Evolutionary conservation across 2,797 vertebrate species (phyloP).

Genomic region (Spinibarbus caldwelli): DNA sequence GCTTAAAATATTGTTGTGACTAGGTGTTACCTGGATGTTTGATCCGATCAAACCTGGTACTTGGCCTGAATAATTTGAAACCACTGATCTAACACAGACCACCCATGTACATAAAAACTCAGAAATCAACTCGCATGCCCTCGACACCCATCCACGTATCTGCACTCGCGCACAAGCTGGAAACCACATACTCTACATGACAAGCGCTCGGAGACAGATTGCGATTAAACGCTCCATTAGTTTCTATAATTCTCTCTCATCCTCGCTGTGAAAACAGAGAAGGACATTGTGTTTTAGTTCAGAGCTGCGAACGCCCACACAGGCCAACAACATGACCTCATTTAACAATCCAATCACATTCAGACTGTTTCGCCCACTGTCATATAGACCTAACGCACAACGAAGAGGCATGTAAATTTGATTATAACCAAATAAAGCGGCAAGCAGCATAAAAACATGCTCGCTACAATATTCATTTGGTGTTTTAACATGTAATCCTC

Average conservation of each 20-base stretch:
- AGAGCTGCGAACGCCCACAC: conserved; percentile 18
- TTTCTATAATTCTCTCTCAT: conserved; percentile 52
- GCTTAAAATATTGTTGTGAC: not conserved
- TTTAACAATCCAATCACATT: conserved; percentile 41
- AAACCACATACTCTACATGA: conserved; percentile 34
- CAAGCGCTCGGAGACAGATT: conserved; percentile 48
- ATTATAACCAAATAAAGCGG: conserved; percentile 31
- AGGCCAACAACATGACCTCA: conserved; percentile 36
- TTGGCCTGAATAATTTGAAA: not conserved
- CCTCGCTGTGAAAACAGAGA: conserved; percentile 39
- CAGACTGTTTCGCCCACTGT: conserved; percentile 27
- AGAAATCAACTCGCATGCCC: conserved; percentile 16
- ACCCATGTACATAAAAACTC: conserved; percentile 11
- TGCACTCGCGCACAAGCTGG: not conserved
- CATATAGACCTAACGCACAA: conserved; percentile 27
- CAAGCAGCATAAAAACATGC: not conserved
- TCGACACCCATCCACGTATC: not conserved
- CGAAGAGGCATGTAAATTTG: conserved; percentile 25
- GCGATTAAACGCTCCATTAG: conserved; percentile 60
- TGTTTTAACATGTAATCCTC: conserved; percentile 22
- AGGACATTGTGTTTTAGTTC: conserved; percentile 45
- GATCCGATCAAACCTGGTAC: not conserved
- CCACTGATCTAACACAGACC: not conserved
- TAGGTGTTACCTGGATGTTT: not conserved
- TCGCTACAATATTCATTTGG: not conserved